These are phyloP conservation scores for Nycticryphes semicollaris DNA, from an alignment of 2,113 vertebrate species.

Conservation along the genomic window DNA sequence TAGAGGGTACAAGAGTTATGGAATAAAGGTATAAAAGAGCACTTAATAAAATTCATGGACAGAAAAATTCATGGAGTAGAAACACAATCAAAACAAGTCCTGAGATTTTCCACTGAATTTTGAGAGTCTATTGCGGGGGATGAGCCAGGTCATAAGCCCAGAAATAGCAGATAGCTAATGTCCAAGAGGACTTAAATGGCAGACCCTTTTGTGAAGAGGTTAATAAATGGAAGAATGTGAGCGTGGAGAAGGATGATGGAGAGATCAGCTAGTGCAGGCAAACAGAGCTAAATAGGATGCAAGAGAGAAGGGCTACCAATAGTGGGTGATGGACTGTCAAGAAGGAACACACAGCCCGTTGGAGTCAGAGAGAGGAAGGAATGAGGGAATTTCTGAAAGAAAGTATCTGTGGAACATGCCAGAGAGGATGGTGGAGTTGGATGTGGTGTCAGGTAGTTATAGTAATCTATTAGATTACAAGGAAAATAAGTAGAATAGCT, in stretches of 20 bases:
- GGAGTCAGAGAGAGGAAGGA: background rate
- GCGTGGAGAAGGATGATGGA: background rate
- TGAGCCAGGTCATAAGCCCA: background rate
- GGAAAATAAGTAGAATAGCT: background rate
- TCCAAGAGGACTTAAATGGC: background rate
- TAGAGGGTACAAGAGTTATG: background rate
- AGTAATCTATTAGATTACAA: background rate
- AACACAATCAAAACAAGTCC: background rate
- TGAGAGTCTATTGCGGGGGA: background rate
- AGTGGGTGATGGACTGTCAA: background rate
- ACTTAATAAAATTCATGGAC: background rate
- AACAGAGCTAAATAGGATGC: background rate
- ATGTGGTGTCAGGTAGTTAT: background rate
- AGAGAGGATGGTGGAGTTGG: background rate
- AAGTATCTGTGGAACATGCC: background rate
- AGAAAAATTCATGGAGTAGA: background rate
- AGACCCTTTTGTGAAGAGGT: background rate
- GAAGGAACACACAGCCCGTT: background rate
- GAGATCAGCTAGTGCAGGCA: background rate
- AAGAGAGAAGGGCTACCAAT: background rate
- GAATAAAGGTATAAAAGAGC: background rate
- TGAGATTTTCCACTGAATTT: slow-evolving; percentile 5
- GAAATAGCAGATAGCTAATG: background rate
- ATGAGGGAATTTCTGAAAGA: background rate
- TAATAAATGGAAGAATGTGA: background rate